phyloP scores from a whole-genome alignment of 1,140 invertebrate genomes.

The Plodia interpunctella region DNA sequence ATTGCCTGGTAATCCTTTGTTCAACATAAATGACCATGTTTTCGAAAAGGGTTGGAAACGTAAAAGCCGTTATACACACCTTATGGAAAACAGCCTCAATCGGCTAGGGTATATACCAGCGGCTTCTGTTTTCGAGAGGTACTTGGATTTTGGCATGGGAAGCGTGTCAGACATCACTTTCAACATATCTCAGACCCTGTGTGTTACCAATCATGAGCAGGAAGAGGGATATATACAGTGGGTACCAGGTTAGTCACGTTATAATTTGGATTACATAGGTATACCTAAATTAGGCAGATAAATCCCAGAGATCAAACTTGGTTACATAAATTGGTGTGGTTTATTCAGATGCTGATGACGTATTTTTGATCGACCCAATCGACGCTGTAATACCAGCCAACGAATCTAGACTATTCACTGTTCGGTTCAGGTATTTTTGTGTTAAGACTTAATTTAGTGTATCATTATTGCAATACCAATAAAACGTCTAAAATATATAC shows the following conservation, averaged over 20 bases:
- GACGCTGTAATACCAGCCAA: conserved; percentile 49
- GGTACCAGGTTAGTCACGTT: conserved; percentile 45
- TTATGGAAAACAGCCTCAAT: conserved; percentile 67
- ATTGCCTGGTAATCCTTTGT: conserved; percentile 44
- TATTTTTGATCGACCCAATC: conserved; percentile 61
- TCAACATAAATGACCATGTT: conserved; percentile 44
- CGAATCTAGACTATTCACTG: conserved; percentile 60
- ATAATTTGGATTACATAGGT: no score
- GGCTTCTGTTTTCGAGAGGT: conserved; percentile 57
- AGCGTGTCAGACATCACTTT: conserved; percentile 46
- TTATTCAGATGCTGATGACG: conserved; percentile 55
- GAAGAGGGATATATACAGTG: conserved; percentile 62
- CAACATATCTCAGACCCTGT: conserved; percentile 65
- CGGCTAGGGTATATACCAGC: conserved; percentile 51
- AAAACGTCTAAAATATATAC: no score
- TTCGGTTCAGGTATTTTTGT: conserved; percentile 54
- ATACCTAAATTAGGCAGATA: no score
- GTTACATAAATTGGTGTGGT: background rate
- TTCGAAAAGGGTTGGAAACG: conserved; percentile 50
- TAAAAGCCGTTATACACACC: conserved; percentile 42
- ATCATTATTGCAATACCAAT: no score
- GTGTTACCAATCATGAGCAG: conserved; percentile 59
- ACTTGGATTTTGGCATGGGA: conserved; percentile 60
- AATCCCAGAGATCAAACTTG: no score
- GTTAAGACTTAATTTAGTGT: no score